Conservation (phyloP, 1,140 invertebrate species). For the Drosophila sproati region DNA sequence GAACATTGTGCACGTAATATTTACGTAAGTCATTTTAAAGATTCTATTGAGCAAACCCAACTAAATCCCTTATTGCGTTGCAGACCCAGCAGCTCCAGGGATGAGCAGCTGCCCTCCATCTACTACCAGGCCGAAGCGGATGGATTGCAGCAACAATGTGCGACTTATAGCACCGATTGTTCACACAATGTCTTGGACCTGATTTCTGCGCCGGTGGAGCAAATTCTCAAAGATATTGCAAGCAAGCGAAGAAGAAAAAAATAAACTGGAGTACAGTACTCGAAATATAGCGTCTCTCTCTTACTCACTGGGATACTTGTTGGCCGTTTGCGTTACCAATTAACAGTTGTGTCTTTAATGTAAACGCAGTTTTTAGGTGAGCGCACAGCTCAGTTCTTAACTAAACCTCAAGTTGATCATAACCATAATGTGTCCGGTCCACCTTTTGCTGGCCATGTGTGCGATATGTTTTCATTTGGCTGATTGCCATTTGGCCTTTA, state of each 20-base stretch:
- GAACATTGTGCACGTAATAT: conserved; percentile 73
- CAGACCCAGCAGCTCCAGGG: conserved; percentile 86
- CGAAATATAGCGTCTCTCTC: neutral
- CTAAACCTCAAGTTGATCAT: conserved; percentile 34
- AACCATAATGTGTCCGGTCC: conserved; percentile 42
- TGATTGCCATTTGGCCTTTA: conserved; percentile 51
- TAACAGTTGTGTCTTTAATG: conserved; percentile 23
- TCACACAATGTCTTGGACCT: conserved; percentile 65
- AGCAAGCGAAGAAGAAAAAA: conserved; percentile 51
- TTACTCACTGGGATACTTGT: conserved; percentile 11
- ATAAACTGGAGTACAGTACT: conserved; percentile 52
- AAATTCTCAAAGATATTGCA: conserved; percentile 47
- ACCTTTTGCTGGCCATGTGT: conserved; percentile 5
- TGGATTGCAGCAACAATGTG: conserved; percentile 74
- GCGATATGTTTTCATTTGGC: conserved; percentile 24
- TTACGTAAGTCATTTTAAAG: conserved; percentile 44
- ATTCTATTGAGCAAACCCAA: neutral
- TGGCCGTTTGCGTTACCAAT: conserved; percentile 23
- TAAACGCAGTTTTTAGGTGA: conserved; percentile 48
- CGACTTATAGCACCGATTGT: conserved; percentile 76
- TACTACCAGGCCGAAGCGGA: conserved; percentile 87
- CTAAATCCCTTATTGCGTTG: neutral
- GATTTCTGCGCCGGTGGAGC: conserved; percentile 69
- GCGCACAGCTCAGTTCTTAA: conserved; percentile 41
- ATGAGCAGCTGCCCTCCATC: conserved; percentile 85